Conservation (phyloP, 2,888 invertebrate species). For the Callinectes sapidus region DNA sequence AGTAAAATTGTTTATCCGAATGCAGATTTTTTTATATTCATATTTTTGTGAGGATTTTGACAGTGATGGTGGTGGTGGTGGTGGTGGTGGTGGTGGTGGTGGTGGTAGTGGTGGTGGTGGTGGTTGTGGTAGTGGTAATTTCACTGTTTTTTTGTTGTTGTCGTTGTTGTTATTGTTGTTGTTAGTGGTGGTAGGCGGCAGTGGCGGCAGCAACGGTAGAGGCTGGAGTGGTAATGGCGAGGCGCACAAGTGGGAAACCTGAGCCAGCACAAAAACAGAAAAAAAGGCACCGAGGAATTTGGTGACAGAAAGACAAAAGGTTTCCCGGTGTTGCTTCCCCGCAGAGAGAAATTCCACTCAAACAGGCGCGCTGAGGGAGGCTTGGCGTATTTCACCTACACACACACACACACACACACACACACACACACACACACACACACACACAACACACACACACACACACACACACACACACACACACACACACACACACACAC, state of each 20-base stretch:
- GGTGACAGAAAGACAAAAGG: slow-evolving; percentile 21
- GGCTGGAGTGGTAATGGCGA: not conserved
- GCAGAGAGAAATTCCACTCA: slow-evolving; percentile 2
- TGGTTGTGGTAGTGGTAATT: not conserved
- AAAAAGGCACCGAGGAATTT: slow-evolving; percentile 2
- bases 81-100: not conserved
- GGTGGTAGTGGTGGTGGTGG: not conserved
- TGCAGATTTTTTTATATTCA: not conserved
- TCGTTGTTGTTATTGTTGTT: not conserved
- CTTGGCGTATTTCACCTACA: not conserved
- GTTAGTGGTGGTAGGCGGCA: not conserved
- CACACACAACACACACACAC: no score
- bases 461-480: no score
- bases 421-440: no score
- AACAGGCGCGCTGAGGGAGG: slow-evolving; percentile 13
- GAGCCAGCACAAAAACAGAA: not conserved
- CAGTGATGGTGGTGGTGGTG: not conserved
- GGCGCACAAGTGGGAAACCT: slow-evolving; percentile 3
- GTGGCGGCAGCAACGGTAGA: not conserved
- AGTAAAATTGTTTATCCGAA: not conserved
- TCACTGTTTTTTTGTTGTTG: no score
- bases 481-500: no score
- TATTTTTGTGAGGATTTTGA: not conserved
- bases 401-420: not conserved
- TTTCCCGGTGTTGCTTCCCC: slow-evolving; percentile 33